phyloP scores from a whole-genome alignment of 2,797 vertebrate species.

The Salarias fasciatus region DNA sequence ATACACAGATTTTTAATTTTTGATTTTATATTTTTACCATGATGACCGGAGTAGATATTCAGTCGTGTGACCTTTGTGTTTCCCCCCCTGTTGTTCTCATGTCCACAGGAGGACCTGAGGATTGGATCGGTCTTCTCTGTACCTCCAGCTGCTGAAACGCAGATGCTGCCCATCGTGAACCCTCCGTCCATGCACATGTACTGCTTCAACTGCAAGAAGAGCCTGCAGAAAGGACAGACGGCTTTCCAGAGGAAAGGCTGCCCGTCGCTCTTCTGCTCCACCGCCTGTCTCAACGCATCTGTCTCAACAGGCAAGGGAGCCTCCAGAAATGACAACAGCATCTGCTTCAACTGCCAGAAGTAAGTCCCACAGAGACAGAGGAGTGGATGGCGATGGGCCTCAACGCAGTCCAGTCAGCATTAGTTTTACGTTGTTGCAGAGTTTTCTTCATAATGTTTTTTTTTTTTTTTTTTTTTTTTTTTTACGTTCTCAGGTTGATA shows the following conservation, averaged over 20 bases:
- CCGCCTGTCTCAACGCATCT: slow-evolving; percentile 88
- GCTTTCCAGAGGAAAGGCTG: slow-evolving; percentile 98
- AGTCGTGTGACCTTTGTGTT: too few relatives aligned
- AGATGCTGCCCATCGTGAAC: slow-evolving; percentile 62
- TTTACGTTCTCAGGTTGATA: slow-evolving; percentile 84
- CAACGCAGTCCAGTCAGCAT: too few relatives aligned
- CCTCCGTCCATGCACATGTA: slow-evolving; percentile 73
- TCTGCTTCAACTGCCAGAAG: slow-evolving; percentile 93
- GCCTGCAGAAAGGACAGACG: slow-evolving; percentile 94
- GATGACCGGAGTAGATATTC: too few relatives aligned
- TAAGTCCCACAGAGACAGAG: slow-evolving; percentile 61
- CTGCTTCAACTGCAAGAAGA: slow-evolving; percentile 93
- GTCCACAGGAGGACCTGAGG: slow-evolving; percentile 89
- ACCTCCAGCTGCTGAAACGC: slow-evolving; percentile 48
- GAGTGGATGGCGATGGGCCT: background rate
- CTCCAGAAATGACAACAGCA: slow-evolving; percentile 87
- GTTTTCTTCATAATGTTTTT: too few relatives aligned
- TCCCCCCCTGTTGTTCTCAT: background rate
- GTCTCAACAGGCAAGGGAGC: slow-evolving; percentile 28
- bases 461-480: too few relatives aligned
- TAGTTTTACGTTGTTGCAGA: too few relatives aligned
- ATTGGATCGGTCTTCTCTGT: slow-evolving; percentile 98
- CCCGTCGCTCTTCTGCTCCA: slow-evolving; percentile 95
- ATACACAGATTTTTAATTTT: too few relatives aligned
- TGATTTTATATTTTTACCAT: too few relatives aligned